Conservation (phyloP, 92 coral and sea anemone genomes). For the Porites cylindrica region DNA sequence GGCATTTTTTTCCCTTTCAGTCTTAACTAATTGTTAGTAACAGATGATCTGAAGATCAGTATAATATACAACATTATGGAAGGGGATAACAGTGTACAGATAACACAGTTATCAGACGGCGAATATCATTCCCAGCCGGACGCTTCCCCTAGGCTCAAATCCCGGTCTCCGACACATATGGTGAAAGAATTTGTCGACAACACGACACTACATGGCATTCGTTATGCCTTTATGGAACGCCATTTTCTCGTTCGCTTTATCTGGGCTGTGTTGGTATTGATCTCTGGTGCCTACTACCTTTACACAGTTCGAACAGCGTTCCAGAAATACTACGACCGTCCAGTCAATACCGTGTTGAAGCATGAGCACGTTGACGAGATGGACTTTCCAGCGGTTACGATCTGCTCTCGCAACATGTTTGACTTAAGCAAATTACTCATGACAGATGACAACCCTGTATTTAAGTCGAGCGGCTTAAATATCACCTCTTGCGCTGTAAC, state of each 20-base stretch:
- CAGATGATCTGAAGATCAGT: too few relatives aligned
- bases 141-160: too few relatives aligned
- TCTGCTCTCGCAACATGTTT: slow-evolving; percentile 43
- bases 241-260: slow-evolving; percentile 36
- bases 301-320: slow-evolving; percentile 38
- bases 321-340: slow-evolving; percentile 34
- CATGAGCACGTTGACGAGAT: slow-evolving; percentile 3
- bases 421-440: slow-evolving; percentile 34
- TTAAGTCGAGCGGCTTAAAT: slow-evolving; percentile 41
- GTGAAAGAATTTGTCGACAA: slow-evolving; percentile 45
- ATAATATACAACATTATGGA: too few relatives aligned
- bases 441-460: slow-evolving; percentile 44
- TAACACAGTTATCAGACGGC: too few relatives aligned
- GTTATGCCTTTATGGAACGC: slow-evolving; percentile 51
- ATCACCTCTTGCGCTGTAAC: slow-evolving; percentile 51
- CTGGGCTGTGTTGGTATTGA: slow-evolving; percentile 38
- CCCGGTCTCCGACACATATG: background rate
- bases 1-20: too few relatives aligned
- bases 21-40: too few relatives aligned
- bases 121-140: too few relatives aligned
- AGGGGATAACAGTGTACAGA: too few relatives aligned
- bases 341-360: slow-evolving; percentile 31
- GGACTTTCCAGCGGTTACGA: slow-evolving; percentile 66
- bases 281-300: slow-evolving; percentile 37
- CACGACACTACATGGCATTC: slow-evolving; percentile 63